Evolutionary conservation across 2,113 vertebrate genomes (phyloP).

Genomic region (Philantomba maxwellii): DNA sequence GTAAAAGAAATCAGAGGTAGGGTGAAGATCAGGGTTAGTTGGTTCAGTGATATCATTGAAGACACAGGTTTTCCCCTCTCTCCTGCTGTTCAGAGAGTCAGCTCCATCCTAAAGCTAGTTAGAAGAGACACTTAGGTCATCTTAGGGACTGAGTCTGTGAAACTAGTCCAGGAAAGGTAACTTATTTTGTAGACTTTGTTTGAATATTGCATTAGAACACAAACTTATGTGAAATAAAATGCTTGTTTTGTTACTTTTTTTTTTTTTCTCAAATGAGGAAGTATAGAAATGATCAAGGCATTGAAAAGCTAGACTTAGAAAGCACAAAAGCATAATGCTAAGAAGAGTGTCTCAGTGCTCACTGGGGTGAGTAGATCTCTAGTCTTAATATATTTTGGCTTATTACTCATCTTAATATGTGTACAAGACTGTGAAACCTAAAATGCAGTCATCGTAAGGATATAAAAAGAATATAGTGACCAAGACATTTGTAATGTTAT

Average conservation of each 20-base stretch:
- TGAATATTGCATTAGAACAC: neutral
- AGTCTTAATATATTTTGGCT: neutral
- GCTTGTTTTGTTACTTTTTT: neutral
- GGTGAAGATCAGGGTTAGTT: neutral
- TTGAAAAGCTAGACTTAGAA: neutral
- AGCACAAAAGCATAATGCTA: neutral
- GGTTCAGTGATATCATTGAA: neutral
- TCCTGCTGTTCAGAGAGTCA: neutral
- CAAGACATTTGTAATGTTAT: neutral
- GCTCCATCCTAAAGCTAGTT: neutral
- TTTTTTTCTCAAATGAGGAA: neutral
- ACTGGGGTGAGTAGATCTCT: neutral
- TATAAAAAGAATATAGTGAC: neutral
- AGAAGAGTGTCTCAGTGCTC: neutral
- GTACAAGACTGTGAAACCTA: neutral
- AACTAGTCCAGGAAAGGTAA: conserved; percentile 2
- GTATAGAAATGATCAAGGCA: neutral
- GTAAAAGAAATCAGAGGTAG: neutral
- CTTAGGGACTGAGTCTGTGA: neutral
- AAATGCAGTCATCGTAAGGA: neutral
- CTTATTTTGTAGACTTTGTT: neutral
- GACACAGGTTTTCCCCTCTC: neutral
- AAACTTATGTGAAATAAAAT: neutral
- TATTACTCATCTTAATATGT: conserved; percentile 11
- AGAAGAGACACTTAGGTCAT: neutral